Evolutionary conservation across 2,797 vertebrate species (phyloP).

Genomic region (Acipenser transmontanus): DNA sequence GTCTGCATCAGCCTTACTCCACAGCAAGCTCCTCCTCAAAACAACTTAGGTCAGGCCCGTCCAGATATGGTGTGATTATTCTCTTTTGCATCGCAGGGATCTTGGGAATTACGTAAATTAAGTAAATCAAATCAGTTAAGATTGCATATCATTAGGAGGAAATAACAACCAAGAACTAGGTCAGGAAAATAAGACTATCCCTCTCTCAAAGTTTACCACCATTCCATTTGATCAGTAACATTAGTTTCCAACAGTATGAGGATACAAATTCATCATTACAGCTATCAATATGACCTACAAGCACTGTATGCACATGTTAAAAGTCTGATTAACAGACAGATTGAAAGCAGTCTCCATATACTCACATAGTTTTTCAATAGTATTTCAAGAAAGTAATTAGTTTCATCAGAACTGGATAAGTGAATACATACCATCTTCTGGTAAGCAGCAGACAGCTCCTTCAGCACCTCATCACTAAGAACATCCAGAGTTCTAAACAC

Average conservation of each 20-base stretch:
- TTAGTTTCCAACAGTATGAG: too few species aligned
- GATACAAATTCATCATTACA: too few species aligned
- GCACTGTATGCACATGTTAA: too few species aligned
- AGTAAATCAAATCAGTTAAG: not conserved
- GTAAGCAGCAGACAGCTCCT: constrained; percentile 83
- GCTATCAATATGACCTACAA: too few species aligned
- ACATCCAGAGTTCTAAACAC: constrained; percentile 80
- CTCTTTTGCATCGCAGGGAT: constrained; percentile 91
- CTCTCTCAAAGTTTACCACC: too few species aligned
- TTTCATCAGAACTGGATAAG: too few species aligned
- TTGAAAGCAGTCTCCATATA: too few species aligned
- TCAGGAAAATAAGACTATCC: too few species aligned
- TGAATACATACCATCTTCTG: constrained; percentile 75
- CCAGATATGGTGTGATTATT: constrained; percentile 83
- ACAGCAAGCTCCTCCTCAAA: constrained; percentile 66
- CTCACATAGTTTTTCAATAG: too few species aligned
- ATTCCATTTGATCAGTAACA: too few species aligned
- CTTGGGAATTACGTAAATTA: constrained; percentile 44
- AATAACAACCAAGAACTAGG: not conserved
- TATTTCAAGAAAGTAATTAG: too few species aligned
- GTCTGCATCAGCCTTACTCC: constrained; percentile 63
- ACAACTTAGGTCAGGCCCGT: constrained; percentile 80
- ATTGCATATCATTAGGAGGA: not conserved
- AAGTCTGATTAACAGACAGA: too few species aligned
- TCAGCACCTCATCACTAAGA: constrained; percentile 84